Base-by-base conservation (phyloP, 2,113 vertebrate species). In the Xiphophorus hellerii region DNA sequence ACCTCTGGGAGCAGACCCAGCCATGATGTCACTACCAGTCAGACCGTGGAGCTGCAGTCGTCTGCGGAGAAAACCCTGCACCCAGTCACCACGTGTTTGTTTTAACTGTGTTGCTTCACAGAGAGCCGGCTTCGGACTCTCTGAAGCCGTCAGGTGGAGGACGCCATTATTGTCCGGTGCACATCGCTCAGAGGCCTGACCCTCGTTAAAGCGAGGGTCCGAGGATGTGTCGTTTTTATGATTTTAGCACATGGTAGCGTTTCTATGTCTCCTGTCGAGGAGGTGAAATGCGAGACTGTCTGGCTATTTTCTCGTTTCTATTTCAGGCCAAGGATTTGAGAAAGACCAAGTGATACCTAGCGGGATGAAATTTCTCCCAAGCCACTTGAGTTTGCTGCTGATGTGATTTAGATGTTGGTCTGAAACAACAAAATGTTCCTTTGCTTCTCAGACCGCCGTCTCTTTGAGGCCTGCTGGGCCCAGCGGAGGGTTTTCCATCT, bases 21-120 rank as follows among this genome's bases (percentile, higher is more conserved):
- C 79, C 66, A 86, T 91, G 88, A 92, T 87, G 88, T 92, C 66
- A 90, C 86, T 77, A 75, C 84, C 87, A 90, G 77, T 39, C 87
- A 81, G 81, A 75, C 74, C 84, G 61, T 74, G 80, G 82, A 91
- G 87, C 84, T 42, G 29, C 81, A 77, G 29, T 77, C 71, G 81
- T 87, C 80, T 78, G 74, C 84, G 80, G 70, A 83, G 68, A 74
- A 42, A 82, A 33, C 33, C 66, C 44, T 66, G 62, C 71, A 73
- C 8, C 35, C 39, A 39, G 9, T 73, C 27, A 76, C 28, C 71
- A 35, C 74, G 54, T 76, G 25, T 71, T 4, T 76, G 63, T 69
- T 17, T 80, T 67, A 62, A 42, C 35, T 27, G 74, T 31, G 51
- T 61, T 69, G 62, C 30, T 67, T 58, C 54, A 66, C 27, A 48